Percentiles rank a stretch among this genome's conserved stretches.
Evolutionary conservation across 2,888 invertebrate species (phyloP).

Genomic region (Meloe dianella): DNA sequence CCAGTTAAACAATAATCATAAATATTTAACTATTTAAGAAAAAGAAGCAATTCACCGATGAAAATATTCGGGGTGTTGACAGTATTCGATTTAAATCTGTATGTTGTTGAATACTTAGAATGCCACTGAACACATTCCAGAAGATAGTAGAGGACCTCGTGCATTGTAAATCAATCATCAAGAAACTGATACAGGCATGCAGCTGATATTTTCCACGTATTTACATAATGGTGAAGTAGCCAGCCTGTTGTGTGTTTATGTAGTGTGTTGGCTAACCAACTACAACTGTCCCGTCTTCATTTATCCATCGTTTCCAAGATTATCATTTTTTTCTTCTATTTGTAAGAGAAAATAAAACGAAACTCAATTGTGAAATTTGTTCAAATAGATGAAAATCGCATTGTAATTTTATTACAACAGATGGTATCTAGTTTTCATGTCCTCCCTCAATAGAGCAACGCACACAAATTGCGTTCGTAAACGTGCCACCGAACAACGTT

Average conservation of each 20-base stretch:
- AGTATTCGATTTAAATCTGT: conserved; percentile 30
- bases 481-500: conserved; percentile 45
- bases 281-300: conserved; percentile 43
- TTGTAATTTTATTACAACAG: conserved; percentile 18
- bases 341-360: too few species aligned
- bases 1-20: conserved; percentile 20
- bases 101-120: conserved; percentile 41
- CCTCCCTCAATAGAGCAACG: conserved; percentile 34
- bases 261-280: background rate
- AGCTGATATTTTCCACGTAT: conserved; percentile 44
- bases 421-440: conserved; percentile 30
- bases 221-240: conserved; percentile 49
- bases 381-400: conserved; percentile 5
- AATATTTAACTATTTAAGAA: background rate
- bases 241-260: conserved; percentile 25
- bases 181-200: conserved; percentile 46
- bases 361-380: conserved; percentile 3
- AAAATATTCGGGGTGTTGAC: conserved; percentile 37
- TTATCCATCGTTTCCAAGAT: conserved; percentile 42
- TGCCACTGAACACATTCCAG: conserved; percentile 46
- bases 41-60: conserved; percentile 22
- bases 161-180: conserved; percentile 50
- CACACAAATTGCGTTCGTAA: conserved; percentile 45
- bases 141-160: conserved; percentile 36
- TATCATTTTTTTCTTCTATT: too few species aligned